Percentiles rank a stretch among this genome's conserved stretches.
These are phyloP conservation scores for Synanthedon tipuliformis DNA, from an alignment of 2,888 invertebrate genomes.

Conservation along the genomic window DNA sequence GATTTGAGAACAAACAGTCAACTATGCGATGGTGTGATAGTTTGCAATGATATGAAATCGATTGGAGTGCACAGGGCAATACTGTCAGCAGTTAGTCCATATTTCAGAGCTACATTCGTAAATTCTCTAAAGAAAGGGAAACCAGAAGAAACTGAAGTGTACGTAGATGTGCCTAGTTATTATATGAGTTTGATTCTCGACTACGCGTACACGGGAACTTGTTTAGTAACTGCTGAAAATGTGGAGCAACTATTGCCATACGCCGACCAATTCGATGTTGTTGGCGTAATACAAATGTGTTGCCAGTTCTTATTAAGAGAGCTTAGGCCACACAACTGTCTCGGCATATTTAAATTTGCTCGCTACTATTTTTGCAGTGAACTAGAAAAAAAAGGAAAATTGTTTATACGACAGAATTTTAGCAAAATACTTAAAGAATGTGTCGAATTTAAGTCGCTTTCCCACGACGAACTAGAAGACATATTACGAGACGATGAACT, in stretches of 20 bases:
- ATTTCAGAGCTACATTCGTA: conserved; percentile 79
- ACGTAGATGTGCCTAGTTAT: conserved; percentile 69
- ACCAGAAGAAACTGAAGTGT: conserved; percentile 72
- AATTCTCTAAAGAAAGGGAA: conserved; percentile 74
- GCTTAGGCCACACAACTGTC: conserved; percentile 75
- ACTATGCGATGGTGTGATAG: conserved; percentile 77
- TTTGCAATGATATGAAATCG: conserved; percentile 71
- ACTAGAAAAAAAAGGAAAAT: conserved; percentile 71
- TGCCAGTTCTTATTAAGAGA: conserved; percentile 75
- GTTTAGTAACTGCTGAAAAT: conserved; percentile 73
- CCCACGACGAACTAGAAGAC: conserved; percentile 71
- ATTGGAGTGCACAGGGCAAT: conserved; percentile 78
- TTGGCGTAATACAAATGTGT: conserved; percentile 78
- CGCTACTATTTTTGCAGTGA: conserved; percentile 77
- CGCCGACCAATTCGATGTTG: conserved; percentile 80
- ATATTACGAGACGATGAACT: conserved; percentile 78
- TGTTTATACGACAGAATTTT: conserved; percentile 72
- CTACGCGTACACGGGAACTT: conserved; percentile 79
- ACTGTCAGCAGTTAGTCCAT: conserved; percentile 78
- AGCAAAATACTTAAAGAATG: conserved; percentile 72
- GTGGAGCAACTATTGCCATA: conserved; percentile 77
- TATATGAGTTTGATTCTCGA: conserved; percentile 77
- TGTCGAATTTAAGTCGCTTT: conserved; percentile 73
- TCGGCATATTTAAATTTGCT: conserved; percentile 78
- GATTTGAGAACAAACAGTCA: conserved; percentile 74